phyloP scores from a whole-genome alignment of 2,888 invertebrate genomes.

The Lithodes maja region DNA sequence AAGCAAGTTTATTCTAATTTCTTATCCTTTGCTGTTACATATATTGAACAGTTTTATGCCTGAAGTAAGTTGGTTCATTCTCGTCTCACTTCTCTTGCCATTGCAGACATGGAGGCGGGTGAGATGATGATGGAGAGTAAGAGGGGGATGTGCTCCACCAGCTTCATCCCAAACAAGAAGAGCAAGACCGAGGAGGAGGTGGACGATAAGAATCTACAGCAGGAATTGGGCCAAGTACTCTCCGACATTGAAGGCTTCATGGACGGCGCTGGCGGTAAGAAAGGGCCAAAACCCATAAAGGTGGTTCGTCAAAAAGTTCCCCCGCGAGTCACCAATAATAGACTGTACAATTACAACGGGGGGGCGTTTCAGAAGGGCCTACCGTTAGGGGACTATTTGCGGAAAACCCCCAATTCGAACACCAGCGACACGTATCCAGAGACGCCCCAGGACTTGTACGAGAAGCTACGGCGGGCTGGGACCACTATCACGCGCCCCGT shows the following conservation, averaged over 20 bases:
- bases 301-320: background rate
- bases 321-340: background rate
- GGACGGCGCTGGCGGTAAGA: slow-evolving; percentile 3
- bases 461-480: slow-evolving; percentile 45
- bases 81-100: background rate
- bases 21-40: no score
- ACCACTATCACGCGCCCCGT: slow-evolving; percentile 43
- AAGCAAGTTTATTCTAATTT: no score
- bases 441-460: slow-evolving; percentile 18
- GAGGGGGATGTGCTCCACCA: background rate
- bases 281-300: background rate
- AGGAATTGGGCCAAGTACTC: slow-evolving; percentile 38
- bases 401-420: background rate
- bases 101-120: background rate
- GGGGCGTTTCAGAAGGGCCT: background rate
- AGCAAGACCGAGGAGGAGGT: background rate
- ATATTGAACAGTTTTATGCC: no score
- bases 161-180: background rate
- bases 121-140: background rate
- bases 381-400: background rate
- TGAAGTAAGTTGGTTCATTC: no score
- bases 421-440: background rate
- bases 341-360: background rate
- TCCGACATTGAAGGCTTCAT: slow-evolving; percentile 44
- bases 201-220: slow-evolving; percentile 25